A percentile compares a stretch with the other conserved stretches of the same genome.
phyloP scores from a whole-genome alignment of 92 coral and sea anemone species.

The Phenganax stokvisi region DNA sequence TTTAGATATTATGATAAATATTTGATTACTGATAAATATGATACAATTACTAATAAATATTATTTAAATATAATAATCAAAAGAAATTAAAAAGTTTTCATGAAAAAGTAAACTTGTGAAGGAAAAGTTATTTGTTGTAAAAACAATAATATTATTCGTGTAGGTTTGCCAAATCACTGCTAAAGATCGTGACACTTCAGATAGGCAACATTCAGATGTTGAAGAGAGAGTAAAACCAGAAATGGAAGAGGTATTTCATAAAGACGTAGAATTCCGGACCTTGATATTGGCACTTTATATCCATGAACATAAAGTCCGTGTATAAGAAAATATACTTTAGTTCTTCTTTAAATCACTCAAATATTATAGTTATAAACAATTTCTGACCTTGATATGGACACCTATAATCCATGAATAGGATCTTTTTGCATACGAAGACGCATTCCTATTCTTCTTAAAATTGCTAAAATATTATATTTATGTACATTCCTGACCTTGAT shows the following conservation, averaged over 20 bases:
- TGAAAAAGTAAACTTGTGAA: not conserved
- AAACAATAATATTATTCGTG: not conserved
- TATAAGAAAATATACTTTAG: not conserved
- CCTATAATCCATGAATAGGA: too few species aligned
- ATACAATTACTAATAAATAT: too few species aligned
- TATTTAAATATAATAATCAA: not conserved
- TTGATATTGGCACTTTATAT: not conserved
- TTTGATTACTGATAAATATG: too few species aligned
- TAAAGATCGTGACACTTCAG: conserved; percentile 70
- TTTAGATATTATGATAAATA: too few species aligned
- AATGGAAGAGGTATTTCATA: conserved; percentile 74
- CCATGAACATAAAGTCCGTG: not conserved
- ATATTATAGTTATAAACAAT: too few species aligned
- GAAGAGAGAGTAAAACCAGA: conserved; percentile 81
- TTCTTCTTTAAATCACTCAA: too few species aligned
- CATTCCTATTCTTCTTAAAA: too few species aligned
- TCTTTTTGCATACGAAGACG: too few species aligned
- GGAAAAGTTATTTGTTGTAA: too few species aligned
- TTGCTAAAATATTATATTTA: too few species aligned
- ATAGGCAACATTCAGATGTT: conserved; percentile 72
- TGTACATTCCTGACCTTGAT: too few species aligned
- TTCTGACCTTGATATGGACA: too few species aligned
- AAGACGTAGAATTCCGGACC: not conserved
- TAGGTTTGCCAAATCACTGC: conserved; percentile 87
- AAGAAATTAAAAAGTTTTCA: not conserved